A percentile compares a stretch with the other conserved stretches of the same genome.
These are phyloP conservation scores for Eulithis prunata DNA, from an alignment of 2,888 invertebrate species.

Conservation along the genomic window DNA sequence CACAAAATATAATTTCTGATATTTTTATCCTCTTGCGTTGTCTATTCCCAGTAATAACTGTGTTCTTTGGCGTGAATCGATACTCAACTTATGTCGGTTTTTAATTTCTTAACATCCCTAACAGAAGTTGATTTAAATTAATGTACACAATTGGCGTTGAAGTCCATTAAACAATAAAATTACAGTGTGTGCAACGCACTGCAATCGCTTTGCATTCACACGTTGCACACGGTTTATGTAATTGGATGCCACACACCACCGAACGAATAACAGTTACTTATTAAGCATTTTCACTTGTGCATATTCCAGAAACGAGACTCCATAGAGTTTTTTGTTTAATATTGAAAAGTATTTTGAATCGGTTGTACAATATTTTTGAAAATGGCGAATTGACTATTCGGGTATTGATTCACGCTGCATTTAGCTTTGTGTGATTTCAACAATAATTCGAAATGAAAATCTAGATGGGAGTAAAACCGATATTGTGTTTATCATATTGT, in stretches of 20 bases:
- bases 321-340: too few relatives aligned
- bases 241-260: slow-evolving; percentile 13
- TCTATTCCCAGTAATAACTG: too few relatives aligned
- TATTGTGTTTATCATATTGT: too few relatives aligned
- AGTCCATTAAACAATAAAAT: slow-evolving; percentile 34
- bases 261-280: slow-evolving; percentile 6
- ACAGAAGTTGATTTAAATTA: slow-evolving; percentile 25
- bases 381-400: too few relatives aligned
- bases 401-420: neutral
- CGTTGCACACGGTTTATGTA: slow-evolving; percentile 31
- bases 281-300: neutral
- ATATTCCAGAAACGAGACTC: too few relatives aligned
- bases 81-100: neutral
- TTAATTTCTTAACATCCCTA: slow-evolving; percentile 23
- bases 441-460: neutral
- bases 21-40: too few relatives aligned
- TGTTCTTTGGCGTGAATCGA: neutral
- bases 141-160: slow-evolving; percentile 29
- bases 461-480: neutral
- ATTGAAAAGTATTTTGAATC: too few relatives aligned
- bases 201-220: slow-evolving; percentile 34
- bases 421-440: neutral
- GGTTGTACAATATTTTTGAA: too few relatives aligned
- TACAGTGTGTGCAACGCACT: slow-evolving; percentile 24
- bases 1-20: too few relatives aligned